A percentile compares a stretch with the other conserved stretches of the same genome.
phyloP scores from a whole-genome alignment of 2,113 vertebrate genomes.

The Fukomys damarensis region DNA sequence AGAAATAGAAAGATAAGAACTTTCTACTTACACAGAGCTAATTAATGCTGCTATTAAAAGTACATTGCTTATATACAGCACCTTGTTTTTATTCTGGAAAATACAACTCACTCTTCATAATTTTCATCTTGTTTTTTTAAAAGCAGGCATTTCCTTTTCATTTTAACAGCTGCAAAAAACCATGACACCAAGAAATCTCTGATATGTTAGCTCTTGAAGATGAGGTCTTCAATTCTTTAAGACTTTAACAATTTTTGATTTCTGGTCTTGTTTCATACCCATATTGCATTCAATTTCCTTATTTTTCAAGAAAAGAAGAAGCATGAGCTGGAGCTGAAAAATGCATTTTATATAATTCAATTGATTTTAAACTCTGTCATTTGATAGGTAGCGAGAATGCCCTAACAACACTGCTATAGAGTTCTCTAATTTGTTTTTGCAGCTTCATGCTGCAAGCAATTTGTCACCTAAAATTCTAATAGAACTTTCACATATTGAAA shows the following conservation, averaged over 20 bases:
- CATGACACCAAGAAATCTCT: conserved; percentile 24
- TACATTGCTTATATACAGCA: neutral
- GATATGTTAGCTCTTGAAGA: conserved; percentile 1
- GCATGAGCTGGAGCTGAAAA: conserved; percentile 69
- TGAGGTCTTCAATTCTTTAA: conserved; percentile 1
- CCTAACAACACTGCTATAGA: neutral
- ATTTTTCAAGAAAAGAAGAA: conserved; percentile 70
- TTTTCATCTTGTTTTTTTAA: conserved; percentile 29
- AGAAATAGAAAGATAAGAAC: neutral
- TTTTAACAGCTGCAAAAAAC: neutral
- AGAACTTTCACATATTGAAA: conserved; percentile 75
- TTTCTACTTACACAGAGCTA: neutral
- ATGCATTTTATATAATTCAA: conserved; percentile 72
- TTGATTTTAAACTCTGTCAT: conserved; percentile 73
- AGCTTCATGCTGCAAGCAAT: conserved; percentile 78
- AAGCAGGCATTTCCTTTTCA: neutral
- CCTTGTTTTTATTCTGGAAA: neutral
- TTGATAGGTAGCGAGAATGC: conserved; percentile 60
- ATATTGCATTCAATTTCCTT: conserved; percentile 63
- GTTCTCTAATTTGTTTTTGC: conserved; percentile 78
- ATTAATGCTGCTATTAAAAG: neutral
- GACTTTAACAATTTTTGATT: conserved; percentile 34
- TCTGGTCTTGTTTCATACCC: conserved; percentile 55
- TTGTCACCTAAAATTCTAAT: conserved; percentile 79
- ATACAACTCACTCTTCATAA: neutral